A percentile compares a stretch with the other conserved stretches of the same genome.
Evolutionary conservation across 2,797 vertebrate genomes (phyloP).

Genomic region (Fratercula arctica): DNA sequence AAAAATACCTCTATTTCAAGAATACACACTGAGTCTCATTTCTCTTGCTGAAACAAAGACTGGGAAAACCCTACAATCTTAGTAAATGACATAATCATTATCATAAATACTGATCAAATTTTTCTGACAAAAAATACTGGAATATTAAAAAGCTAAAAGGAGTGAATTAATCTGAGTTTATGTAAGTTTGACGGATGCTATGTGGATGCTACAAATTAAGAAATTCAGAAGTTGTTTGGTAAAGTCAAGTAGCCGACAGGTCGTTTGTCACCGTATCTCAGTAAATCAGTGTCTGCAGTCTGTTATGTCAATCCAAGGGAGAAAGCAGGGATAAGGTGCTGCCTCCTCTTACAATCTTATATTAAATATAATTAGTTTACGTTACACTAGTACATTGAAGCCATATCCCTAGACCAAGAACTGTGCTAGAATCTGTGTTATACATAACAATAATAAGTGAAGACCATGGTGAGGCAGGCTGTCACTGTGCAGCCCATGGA

Average conservation of each 20-base stretch:
- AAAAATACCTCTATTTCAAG: not conserved
- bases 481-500: too few relatives aligned
- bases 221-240: not conserved
- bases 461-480: not conserved
- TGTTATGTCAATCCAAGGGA: not conserved
- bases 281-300: not conserved
- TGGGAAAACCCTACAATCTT: not conserved
- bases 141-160: not conserved
- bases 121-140: not conserved
- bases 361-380: not conserved
- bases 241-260: not conserved
- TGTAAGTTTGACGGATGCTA: not conserved
- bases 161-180: not conserved
- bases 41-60: not conserved
- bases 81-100: not conserved
- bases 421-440: not conserved
- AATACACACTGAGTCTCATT: not conserved
- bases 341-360: not conserved
- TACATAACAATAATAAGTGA: not conserved
- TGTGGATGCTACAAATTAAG: not conserved
- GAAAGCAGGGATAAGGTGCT: not conserved
- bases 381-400: not conserved
- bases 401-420: not conserved
- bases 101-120: not conserved
- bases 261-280: not conserved